phyloP scores from a whole-genome alignment of 37 sponge, comb jelly and placozoan genomes.

The Aphrocallistes beatrix region DNA sequence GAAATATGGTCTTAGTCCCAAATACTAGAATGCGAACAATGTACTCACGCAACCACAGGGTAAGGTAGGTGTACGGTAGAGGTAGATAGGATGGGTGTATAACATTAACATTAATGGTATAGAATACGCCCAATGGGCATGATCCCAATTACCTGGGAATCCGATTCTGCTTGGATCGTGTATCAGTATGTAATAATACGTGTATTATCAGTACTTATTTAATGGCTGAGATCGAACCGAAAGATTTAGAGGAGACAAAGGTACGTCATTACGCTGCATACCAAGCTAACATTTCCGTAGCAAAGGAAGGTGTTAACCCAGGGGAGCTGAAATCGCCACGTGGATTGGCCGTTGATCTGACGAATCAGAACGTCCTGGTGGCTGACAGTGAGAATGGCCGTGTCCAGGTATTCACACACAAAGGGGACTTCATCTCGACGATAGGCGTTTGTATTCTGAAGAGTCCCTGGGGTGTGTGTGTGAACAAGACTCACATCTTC shows the following conservation, averaged over 20 bases:
- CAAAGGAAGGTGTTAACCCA: not conserved
- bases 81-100: too few species aligned
- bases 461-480: not conserved
- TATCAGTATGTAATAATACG: too few species aligned
- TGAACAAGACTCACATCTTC: not conserved
- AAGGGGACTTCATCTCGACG: not conserved
- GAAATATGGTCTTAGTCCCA: too few species aligned
- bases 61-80: too few species aligned
- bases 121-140: too few species aligned
- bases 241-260: not conserved
- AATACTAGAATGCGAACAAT: too few species aligned
- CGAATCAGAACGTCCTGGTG: not conserved
- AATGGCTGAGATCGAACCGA: too few species aligned
- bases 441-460: not conserved
- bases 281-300: not conserved
- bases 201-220: too few species aligned
- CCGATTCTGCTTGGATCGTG: too few species aligned
- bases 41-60: too few species aligned
- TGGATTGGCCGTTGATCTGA: not conserved
- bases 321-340: not conserved
- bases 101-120: too few species aligned
- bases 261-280: not conserved
- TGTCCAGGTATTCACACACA: not conserved
- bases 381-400: not conserved
- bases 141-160: too few species aligned